These are phyloP conservation scores for Lycocorax pyrrhopterus DNA, from an alignment of 2,113 vertebrate genomes.

Conservation along the genomic window DNA sequence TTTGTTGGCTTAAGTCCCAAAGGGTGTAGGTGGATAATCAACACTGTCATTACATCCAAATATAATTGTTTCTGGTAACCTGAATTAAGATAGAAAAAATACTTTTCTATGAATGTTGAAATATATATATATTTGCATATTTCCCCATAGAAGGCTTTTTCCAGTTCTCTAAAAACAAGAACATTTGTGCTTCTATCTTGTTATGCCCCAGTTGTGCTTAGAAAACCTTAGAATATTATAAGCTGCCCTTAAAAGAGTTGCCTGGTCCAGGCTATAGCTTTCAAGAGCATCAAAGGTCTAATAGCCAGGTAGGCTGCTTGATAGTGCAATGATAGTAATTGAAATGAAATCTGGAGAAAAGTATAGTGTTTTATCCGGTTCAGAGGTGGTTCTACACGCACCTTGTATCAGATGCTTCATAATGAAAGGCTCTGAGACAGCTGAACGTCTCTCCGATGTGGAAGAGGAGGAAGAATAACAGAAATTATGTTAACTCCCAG, in stretches of 20 bases:
- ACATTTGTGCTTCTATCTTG: not conserved
- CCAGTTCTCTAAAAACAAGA: not conserved
- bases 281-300: conserved; percentile 63
- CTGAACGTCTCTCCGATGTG: not conserved
- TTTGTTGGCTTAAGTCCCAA: not conserved
- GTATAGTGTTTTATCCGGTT: conserved; percentile 59
- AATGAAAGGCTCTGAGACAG: conserved; percentile 15
- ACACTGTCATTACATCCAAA: not conserved
- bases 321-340: conserved; percentile 75
- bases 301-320: conserved; percentile 64
- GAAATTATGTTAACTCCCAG: conserved; percentile 10
- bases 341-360: conserved; percentile 62
- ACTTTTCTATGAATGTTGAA: not conserved
- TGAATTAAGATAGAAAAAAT: not conserved
- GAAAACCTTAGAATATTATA: not conserved
- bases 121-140: not conserved
- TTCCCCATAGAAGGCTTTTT: not conserved
- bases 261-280: conserved; percentile 9
- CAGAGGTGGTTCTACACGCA: conserved; percentile 38
- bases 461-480: conserved; percentile 37
- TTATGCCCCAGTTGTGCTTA: not conserved
- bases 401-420: conserved; percentile 52
- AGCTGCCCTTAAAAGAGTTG: not conserved
- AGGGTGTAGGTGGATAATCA: not conserved
- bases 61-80: not conserved